Percentiles rank a stretch among this genome's conserved stretches.
phyloP scores from a whole-genome alignment of 2,888 invertebrate genomes.

The Harpalus rubripes region DNA sequence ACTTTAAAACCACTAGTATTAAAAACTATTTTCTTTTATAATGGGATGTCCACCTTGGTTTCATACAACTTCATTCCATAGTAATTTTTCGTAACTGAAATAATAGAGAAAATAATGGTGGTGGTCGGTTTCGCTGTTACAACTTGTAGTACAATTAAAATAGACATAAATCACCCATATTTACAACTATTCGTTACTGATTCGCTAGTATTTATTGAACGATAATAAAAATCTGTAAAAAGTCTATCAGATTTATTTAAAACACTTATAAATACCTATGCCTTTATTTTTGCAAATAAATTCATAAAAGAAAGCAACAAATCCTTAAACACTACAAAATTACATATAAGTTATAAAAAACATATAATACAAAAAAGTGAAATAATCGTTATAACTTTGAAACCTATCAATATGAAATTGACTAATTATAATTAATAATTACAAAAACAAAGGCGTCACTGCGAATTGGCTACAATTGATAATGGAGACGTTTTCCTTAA shows the following conservation, averaged over 20 bases:
- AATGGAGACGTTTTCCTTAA: neutral
- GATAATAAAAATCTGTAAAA: constrained; percentile 59
- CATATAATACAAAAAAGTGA: constrained; percentile 63
- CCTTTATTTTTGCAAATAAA: constrained; percentile 66
- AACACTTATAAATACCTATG: constrained; percentile 67
- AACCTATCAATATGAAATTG: constrained; percentile 27
- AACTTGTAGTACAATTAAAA: constrained; percentile 52
- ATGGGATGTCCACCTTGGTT: too few species aligned
- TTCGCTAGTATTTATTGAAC: constrained; percentile 54
- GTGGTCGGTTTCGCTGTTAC: too few species aligned
- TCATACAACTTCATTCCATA: too few species aligned
- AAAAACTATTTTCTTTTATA: too few species aligned
- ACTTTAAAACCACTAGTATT: too few species aligned
- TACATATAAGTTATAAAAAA: constrained; percentile 64
- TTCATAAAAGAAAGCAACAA: constrained; percentile 62
- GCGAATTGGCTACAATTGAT: constrained; percentile 47
- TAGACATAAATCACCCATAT: constrained; percentile 50
- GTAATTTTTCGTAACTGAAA: too few species aligned
- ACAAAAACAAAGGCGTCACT: constrained; percentile 65
- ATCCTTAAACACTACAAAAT: constrained; percentile 60
- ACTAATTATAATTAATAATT: constrained; percentile 60
- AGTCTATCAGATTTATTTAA: constrained; percentile 63
- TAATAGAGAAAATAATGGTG: too few species aligned
- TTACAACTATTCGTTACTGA: constrained; percentile 58
- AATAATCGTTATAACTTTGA: constrained; percentile 33